Base-by-base conservation (phyloP, 2,888 invertebrate genomes). In the Anthophora plumipes region DNA sequence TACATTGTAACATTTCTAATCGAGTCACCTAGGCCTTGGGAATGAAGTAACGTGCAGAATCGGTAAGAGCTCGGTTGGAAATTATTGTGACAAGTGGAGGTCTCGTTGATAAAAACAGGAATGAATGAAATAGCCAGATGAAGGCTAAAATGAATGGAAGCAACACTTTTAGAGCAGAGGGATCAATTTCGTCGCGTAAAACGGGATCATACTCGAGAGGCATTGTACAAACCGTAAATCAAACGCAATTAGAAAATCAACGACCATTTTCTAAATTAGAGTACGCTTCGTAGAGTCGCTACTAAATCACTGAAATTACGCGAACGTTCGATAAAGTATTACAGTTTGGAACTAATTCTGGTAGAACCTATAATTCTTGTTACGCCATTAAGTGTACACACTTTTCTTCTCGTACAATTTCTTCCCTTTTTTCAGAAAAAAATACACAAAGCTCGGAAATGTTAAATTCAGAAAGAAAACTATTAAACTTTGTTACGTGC, bases 241-340 rank as follows among this genome's bases (percentile, higher is more conserved):
- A 37, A 66, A 70, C 11, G 25, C 37, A 55, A 66, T 68, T 79
- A 54, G 70, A 59, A 78, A 79, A 66, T 70, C 63, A 64, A 66
- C 54, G 48, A 20, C 22, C 57, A 69, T 77, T 63, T 39, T 57
- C 20, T 69, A 69, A 78, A 77, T 77, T 64, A 63, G 57, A 64
- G 37, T 41, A 20, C 22, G 17, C n/a, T 50, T n/a, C 22, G 20
- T 31, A 52, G 37, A 8, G n/a, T 57, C 48, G 46, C 5, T 41
- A 8, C n/a, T 59, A 60, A 50, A 77, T 77, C 57, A 59, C 17
- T n/a, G 41, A 17, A 12, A 52, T 74, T 59, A 46, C 63, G n/a
- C n/a, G 1, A 3, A n/a, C 14, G 8, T 8, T 46, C 12, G 64
- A 64, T 54, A 1, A 46, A 66, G 14, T 22, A 55, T 39, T 20